These are phyloP conservation scores for Seriola dumerili DNA, from an alignment of 2,113 vertebrate species.

Conservation along the genomic window DNA sequence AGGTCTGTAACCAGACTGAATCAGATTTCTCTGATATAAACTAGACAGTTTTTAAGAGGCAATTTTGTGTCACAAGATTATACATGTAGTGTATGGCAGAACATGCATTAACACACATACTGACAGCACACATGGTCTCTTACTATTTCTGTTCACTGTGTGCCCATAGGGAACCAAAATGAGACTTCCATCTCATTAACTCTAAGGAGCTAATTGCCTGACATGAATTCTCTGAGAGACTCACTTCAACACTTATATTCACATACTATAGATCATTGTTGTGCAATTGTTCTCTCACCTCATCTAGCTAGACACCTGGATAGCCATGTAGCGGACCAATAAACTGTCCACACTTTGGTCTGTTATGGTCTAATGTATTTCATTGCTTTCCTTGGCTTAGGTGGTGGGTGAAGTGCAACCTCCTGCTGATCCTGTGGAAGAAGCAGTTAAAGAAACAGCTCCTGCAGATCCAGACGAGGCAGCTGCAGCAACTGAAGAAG, in stretches of 20 bases:
- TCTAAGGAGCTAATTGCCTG: constrained; percentile 64
- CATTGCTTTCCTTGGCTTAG: constrained; percentile 38
- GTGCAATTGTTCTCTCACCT: neutral
- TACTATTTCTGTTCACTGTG: constrained; percentile 65
- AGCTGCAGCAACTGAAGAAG: constrained; percentile 2
- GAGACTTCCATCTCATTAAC: constrained; percentile 63
- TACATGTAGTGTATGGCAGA: neutral
- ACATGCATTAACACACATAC: constrained; percentile 20
- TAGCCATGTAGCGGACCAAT: neutral
- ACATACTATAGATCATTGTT: neutral
- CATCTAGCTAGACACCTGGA: neutral
- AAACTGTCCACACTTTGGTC: neutral
- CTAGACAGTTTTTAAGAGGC: constrained; percentile 15
- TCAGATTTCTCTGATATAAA: neutral
- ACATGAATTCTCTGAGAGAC: constrained; percentile 33
- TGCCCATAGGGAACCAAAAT: constrained; percentile 46
- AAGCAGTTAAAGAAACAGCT: constrained; percentile 22
- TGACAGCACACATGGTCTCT: constrained; percentile 35
- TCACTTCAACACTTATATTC: neutral
- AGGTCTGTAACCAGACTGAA: neutral
- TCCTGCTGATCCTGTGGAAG: constrained; percentile 18
- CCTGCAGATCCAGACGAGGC: constrained; percentile 15
- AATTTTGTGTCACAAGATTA: neutral
- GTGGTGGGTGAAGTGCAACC: constrained; percentile 12
- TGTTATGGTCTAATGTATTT: constrained; percentile 4